Evolutionary conservation across 2,888 invertebrate species (phyloP).

Genomic region (Cosmopolites sordidus): DNA sequence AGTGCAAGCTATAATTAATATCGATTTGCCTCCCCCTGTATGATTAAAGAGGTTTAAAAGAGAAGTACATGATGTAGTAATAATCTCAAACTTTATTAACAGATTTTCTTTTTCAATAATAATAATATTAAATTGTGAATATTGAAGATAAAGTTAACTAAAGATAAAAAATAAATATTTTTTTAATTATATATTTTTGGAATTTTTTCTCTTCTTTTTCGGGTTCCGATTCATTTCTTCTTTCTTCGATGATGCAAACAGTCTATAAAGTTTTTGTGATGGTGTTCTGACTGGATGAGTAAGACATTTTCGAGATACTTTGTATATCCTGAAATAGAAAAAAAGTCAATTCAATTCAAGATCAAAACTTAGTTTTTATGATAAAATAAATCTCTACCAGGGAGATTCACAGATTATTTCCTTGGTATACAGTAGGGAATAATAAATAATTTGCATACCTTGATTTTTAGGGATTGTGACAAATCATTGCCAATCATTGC

Average conservation of each 20-base stretch:
- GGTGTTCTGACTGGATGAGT: slow-evolving; percentile 45
- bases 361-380: too few species aligned
- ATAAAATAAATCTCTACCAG: too few species aligned
- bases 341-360: too few species aligned
- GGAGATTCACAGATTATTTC: too few species aligned
- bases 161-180: slow-evolving; percentile 29
- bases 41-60: too few species aligned
- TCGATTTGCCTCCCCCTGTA: too few species aligned
- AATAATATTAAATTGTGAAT: slow-evolving; percentile 25
- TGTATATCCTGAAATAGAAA: slow-evolving; percentile 36
- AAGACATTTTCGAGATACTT: slow-evolving; percentile 39
- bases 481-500: too few species aligned
- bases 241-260: slow-evolving; percentile 26
- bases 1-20: too few species aligned
- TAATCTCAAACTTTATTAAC: slow-evolving; percentile 27
- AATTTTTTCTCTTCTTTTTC: slow-evolving; percentile 21
- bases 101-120: slow-evolving; percentile 10
- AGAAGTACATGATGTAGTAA: slow-evolving; percentile 1
- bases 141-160: slow-evolving; percentile 25
- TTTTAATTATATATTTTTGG: slow-evolving; percentile 24
- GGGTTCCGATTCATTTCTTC: not conserved
- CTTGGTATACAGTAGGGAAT: too few species aligned
- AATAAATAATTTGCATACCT: too few species aligned
- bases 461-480: too few species aligned
- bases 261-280: slow-evolving; percentile 47